These are phyloP conservation scores for Rhodinocichla rosea DNA, from an alignment of 2,113 vertebrate genomes.

Conservation along the genomic window DNA sequence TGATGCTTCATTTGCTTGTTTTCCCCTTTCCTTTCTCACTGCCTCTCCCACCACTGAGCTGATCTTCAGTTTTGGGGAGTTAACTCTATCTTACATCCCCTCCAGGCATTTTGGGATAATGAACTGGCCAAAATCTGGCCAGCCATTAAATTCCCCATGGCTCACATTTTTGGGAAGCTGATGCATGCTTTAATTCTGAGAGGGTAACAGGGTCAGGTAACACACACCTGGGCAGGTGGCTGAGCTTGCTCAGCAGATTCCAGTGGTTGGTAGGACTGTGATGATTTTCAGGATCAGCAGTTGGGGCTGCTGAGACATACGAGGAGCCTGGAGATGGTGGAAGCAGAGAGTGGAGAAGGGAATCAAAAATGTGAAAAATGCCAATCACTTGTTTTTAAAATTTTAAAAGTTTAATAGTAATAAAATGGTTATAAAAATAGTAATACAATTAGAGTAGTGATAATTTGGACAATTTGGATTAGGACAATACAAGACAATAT, in stretches of 20 bases:
- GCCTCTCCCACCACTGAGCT: neutral
- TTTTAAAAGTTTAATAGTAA: too few relatives aligned
- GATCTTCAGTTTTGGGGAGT: neutral
- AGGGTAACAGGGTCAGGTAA: neutral
- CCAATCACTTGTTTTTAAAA: too few relatives aligned
- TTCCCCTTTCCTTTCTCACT: neutral
- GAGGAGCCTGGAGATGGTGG: neutral
- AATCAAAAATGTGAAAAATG: neutral
- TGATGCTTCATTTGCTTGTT: neutral
- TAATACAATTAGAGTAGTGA: too few relatives aligned
- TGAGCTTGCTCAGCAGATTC: neutral
- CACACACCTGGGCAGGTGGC: neutral
- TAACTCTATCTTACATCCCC: neutral
- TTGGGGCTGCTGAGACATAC: neutral
- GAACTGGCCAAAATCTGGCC: neutral
- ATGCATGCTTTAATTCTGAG: neutral
- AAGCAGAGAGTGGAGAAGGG: neutral
- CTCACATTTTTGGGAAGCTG: neutral
- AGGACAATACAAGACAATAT: too few relatives aligned
- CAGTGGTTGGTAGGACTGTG: neutral
- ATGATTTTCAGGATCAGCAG: neutral
- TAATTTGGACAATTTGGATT: too few relatives aligned
- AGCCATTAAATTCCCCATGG: fast-evolving
- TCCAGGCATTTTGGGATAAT: neutral
- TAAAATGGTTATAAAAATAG: too few relatives aligned